A percentile compares a stretch with the other conserved stretches of the same genome.
phyloP scores from a whole-genome alignment of 2,888 invertebrate genomes.

The Drepanosiphum platanoidis region DNA sequence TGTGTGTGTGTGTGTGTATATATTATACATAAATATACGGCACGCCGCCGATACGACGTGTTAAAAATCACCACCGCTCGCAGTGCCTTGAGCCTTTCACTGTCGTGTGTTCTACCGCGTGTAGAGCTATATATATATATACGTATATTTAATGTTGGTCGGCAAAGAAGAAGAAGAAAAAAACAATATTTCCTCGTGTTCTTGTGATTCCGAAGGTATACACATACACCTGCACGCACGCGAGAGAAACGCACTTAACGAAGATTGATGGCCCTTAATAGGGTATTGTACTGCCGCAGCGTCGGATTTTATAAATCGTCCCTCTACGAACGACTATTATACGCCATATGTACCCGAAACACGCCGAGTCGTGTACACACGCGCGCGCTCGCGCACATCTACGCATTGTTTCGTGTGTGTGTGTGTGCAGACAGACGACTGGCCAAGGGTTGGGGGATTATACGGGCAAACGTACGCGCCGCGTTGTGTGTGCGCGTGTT shows the following conservation, averaged over 20 bases:
- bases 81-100: neutral
- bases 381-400: neutral
- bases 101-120: neutral
- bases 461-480: too few species aligned
- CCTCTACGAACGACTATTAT: neutral
- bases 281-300: slow-evolving; percentile 14
- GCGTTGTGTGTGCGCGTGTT: neutral
- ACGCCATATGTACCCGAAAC: neutral
- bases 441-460: slow-evolving; percentile 29
- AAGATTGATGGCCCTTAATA: slow-evolving; percentile 54
- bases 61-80: neutral
- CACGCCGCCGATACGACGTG: neutral
- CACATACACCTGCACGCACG: neutral
- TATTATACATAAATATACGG: neutral
- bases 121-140: neutral
- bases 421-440: neutral
- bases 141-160: neutral
- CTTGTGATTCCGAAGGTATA: neutral
- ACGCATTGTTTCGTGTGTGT: neutral
- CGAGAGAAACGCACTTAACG: slow-evolving; percentile 43
- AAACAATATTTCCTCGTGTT: slow-evolving; percentile 9
- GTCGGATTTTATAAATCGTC: slow-evolving; percentile 14
- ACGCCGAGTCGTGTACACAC: neutral
- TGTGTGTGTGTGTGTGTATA: neutral
- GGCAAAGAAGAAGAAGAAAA: neutral